A percentile compares a stretch with the other conserved stretches of the same genome.
These are phyloP conservation scores for Pandemis corylana DNA, from an alignment of 2,888 invertebrate genomes.

Conservation along the genomic window DNA sequence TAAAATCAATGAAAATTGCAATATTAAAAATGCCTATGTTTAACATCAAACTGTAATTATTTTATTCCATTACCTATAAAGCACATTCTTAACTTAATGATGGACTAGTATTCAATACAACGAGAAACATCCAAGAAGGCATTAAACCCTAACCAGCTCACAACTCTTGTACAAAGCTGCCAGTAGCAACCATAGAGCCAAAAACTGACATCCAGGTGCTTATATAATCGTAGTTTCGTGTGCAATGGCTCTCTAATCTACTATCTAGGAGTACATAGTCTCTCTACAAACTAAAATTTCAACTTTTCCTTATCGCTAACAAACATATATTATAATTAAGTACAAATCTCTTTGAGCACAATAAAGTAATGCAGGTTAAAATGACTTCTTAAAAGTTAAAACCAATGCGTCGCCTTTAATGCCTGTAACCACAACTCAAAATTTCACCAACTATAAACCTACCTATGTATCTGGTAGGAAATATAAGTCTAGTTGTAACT, in stretches of 20 bases:
- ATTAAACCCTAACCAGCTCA: slow-evolving; percentile 18
- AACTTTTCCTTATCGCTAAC: slow-evolving; percentile 4
- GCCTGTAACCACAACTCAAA: slow-evolving; percentile 3
- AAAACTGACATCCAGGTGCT: neutral
- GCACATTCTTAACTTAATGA: slow-evolving; percentile 55
- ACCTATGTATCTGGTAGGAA: neutral
- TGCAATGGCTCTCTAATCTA: slow-evolving; percentile 9
- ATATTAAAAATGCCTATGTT: slow-evolving; percentile 7
- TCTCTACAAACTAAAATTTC: slow-evolving; percentile 47
- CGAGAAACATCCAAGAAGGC: slow-evolving; percentile 50
- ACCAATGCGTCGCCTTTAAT: slow-evolving; percentile 5
- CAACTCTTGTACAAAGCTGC: slow-evolving; percentile 6
- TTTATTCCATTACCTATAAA: slow-evolving; percentile 20
- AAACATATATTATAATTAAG: slow-evolving; percentile 50
- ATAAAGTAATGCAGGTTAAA: slow-evolving; percentile 48
- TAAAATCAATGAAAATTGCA: slow-evolving; percentile 10
- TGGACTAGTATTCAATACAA: slow-evolving; percentile 76
- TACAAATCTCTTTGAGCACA: slow-evolving; percentile 62
- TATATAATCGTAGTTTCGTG: neutral
- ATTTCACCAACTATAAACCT: neutral
- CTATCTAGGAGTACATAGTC: slow-evolving; percentile 3
- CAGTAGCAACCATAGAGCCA: neutral
- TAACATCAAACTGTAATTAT: slow-evolving; percentile 2
- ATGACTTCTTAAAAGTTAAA: slow-evolving; percentile 28
- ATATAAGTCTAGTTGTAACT: neutral